Base-by-base conservation (phyloP, 2,888 invertebrate genomes). In the Drosophila eohydei region DNA sequence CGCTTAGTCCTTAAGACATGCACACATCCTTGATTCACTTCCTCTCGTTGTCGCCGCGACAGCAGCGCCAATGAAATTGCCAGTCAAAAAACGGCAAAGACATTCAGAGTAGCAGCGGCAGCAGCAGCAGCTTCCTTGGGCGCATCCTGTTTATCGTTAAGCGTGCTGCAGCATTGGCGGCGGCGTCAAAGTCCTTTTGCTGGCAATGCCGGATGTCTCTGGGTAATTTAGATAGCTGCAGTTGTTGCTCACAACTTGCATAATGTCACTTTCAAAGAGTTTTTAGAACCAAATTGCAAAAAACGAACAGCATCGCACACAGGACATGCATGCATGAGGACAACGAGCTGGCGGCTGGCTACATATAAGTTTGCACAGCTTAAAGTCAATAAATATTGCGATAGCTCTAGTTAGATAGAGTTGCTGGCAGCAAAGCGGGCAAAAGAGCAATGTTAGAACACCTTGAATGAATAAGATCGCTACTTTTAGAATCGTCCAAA, bases 211-310 rank as follows among this genome's bases (percentile, higher is more conserved):
- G 88, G 88, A 88, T 84, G 88, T 88, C 86, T 89, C 88, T 81
- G 82, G 89, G 88, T 88, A 89, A 88, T 89, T 88, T 88, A 88
- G 88, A 88, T 88, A 89, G 88, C 86, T 84, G 80, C 86, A 86
- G 80, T 80, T 74, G 77, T 74, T 73, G 81, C 77, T 71, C 75
- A 68, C 76, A 85, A 85, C 83, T 85, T 86, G 79, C 87, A 84
- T 83, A 88, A 88, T 85, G 84, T 85, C 83, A 83, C 69, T 82
- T 85, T 70, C 80, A 58, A 83, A 85, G 80, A 79, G 66, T 74
- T 78, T 71, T 63, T 48, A 46, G 57, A 44, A 43, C 46, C 71
- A 77, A 78, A 77, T 77, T 71, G 74, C 74, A 74, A 63, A 65
- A 74, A 77, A 43, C 54, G 57, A 63, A 48, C 52, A 68, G 54